Conservation (phyloP, 2,113 vertebrate genomes). For the Grantiella picta region DNA sequence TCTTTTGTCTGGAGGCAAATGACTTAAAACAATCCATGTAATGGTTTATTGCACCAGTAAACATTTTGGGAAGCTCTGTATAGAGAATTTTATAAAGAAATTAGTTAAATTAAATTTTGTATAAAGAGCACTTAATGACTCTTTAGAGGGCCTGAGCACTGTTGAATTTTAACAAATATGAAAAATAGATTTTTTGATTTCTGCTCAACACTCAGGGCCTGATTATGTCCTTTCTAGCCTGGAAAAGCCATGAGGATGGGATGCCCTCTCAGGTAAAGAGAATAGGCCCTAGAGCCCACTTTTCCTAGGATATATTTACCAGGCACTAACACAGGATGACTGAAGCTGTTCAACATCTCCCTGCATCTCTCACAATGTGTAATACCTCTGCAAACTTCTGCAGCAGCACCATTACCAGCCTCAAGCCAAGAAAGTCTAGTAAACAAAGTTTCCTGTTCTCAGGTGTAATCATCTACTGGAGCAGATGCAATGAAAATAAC, state of each 20-base stretch:
- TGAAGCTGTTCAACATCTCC: fast-evolving
- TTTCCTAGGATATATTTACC: background rate
- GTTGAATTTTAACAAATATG: slow-evolving; percentile 58
- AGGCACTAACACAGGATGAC: background rate
- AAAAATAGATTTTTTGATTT: background rate
- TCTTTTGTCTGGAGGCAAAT: slow-evolving; percentile 64
- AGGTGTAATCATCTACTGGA: background rate
- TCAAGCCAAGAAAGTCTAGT: background rate
- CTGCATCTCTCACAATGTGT: background rate
- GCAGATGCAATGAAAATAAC: background rate
- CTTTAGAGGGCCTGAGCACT: background rate
- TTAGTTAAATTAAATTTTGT: slow-evolving; percentile 57
- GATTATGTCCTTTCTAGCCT: background rate
- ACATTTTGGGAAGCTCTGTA: slow-evolving; percentile 14
- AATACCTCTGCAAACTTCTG: background rate
- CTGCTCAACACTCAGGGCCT: background rate
- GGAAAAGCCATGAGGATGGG: background rate
- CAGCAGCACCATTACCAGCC: background rate
- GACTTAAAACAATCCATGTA: background rate
- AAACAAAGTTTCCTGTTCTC: background rate
- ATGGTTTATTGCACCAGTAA: slow-evolving; percentile 46
- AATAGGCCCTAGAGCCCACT: background rate
- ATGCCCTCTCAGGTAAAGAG: background rate
- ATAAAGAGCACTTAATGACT: slow-evolving; percentile 24
- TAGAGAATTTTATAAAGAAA: slow-evolving; percentile 50